phyloP scores from a whole-genome alignment of 1,140 invertebrate genomes.

The Limonius californicus region DNA sequence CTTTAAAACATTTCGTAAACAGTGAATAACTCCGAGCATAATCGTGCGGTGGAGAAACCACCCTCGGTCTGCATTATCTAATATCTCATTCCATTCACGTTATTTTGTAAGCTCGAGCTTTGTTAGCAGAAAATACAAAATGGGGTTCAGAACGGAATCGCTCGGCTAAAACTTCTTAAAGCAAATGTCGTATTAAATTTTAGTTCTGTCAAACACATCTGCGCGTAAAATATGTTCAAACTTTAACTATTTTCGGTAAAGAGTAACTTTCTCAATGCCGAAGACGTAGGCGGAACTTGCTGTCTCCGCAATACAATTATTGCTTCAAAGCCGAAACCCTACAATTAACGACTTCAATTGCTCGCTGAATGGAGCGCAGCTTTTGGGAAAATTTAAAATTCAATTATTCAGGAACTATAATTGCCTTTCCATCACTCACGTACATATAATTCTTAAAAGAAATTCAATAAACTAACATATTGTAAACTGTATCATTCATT shows the following conservation, averaged over 20 bases:
- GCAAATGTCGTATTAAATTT: slow-evolving; percentile 31
- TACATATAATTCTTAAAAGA: too few species aligned
- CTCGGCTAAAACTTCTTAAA: slow-evolving; percentile 30
- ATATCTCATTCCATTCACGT: slow-evolving; percentile 29
- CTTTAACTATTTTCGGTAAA: slow-evolving; percentile 28
- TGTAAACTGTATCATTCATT: too few species aligned
- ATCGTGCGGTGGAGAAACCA: background rate
- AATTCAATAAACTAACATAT: too few species aligned
- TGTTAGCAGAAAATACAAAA: slow-evolving; percentile 30
- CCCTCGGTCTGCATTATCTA: slow-evolving; percentile 8
- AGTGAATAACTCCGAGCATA: background rate
- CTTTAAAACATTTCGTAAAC: background rate
- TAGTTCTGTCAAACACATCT: slow-evolving; percentile 32
- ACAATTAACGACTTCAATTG: slow-evolving; percentile 1
- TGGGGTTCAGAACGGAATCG: slow-evolving; percentile 30
- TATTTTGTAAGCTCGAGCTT: slow-evolving; percentile 33
- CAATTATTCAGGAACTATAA: too few species aligned
- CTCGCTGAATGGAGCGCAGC: background rate
- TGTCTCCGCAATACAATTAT: slow-evolving; percentile 1
- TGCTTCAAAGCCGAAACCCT: slow-evolving; percentile 1
- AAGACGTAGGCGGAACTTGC: slow-evolving; percentile 1
- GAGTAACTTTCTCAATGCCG: background rate
- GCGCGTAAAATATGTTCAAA: slow-evolving; percentile 29
- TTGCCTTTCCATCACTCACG: too few species aligned
- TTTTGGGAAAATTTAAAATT: background rate